These are phyloP conservation scores for Pelodiscus sinensis DNA, from an alignment of 2,113 vertebrate genomes.

Conservation along the genomic window DNA sequence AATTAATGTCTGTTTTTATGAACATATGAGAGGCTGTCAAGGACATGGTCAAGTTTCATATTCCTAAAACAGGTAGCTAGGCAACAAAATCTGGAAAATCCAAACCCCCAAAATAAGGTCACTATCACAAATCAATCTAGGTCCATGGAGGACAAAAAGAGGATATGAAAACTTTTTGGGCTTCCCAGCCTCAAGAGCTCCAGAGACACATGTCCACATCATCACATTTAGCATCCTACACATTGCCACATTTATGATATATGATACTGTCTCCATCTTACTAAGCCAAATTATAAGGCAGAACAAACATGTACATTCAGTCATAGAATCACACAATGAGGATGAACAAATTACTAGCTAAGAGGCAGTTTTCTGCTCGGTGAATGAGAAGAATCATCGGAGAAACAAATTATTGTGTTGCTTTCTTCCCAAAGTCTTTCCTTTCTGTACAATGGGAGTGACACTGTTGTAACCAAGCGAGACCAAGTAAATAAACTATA, in stretches of 20 bases:
- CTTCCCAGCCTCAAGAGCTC: not conserved
- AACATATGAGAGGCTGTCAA: not conserved
- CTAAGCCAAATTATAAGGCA: conserved; percentile 11
- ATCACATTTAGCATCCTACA: not conserved
- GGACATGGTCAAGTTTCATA: not conserved
- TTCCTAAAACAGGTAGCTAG: not conserved
- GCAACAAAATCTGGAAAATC: not conserved
- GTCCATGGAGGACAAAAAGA: not conserved
- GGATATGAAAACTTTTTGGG: not conserved
- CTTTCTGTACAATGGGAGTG: not conserved
- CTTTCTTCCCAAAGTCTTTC: conserved; percentile 29
- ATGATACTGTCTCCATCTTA: not conserved
- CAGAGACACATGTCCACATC: not conserved
- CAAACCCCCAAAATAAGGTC: not conserved
- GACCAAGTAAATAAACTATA: not conserved
- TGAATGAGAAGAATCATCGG: not conserved
- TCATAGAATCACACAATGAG: conserved; percentile 14
- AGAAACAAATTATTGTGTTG: conserved; percentile 8
- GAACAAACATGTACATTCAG: rapidly evolving
- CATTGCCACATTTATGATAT: not conserved
- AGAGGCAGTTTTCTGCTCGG: not conserved
- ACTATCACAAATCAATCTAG: not conserved
- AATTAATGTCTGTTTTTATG: not conserved
- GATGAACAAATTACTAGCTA: not conserved
- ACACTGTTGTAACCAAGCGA: conserved; percentile 3